Base-by-base conservation (phyloP, 2,113 vertebrate genomes). In the Rhinolophus sinicus region DNA sequence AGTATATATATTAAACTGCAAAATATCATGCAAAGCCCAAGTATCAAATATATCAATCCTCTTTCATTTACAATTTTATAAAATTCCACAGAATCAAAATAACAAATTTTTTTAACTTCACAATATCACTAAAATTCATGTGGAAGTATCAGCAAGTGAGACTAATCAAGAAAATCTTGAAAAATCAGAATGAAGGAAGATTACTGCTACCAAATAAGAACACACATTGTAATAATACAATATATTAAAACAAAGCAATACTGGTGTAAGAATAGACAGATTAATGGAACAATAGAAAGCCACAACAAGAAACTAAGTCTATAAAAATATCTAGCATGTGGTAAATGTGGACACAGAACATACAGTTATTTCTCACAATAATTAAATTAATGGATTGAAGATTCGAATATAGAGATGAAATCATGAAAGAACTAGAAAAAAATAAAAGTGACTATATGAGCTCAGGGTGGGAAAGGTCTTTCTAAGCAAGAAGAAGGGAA, bases 151-250 rank as follows among this genome's bases (percentile, higher is more conserved):
- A 78, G 83, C 70, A 83, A 70, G 18, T 72, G 35, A 88, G 70
- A 81, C 69, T 15, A 93, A 56, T 8, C 40, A n/a, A 62, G 52
- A 86, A 93, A 93, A 92, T 64, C 19, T 52, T 95, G 33, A 93
- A 90, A 95, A 76, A 77, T 78, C 35, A 93, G 90, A 91, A 81
- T 26, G 50, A 92, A 93, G 16, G 6, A 86, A 94, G 76, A 88
- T 35, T 26, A 35, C 28, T 38, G 22, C 35, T 47, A 58, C 28
- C 33, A 18, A 86, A 87, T 24, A 80, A 78, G 64, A 52, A 84
- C 35, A 87, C 10, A 69, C 40, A 58, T 93, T 35, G 28, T 11
- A 94, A 40, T 64, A 83, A 77, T 10, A 40, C 7, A 40, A 35
- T 35, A 40, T 16, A 90, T 40, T 22, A 80, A 77, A 73, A 60